These are phyloP conservation scores for Dolichopus griseipennis DNA, from an alignment of 2,888 invertebrate species.

Conservation along the genomic window DNA sequence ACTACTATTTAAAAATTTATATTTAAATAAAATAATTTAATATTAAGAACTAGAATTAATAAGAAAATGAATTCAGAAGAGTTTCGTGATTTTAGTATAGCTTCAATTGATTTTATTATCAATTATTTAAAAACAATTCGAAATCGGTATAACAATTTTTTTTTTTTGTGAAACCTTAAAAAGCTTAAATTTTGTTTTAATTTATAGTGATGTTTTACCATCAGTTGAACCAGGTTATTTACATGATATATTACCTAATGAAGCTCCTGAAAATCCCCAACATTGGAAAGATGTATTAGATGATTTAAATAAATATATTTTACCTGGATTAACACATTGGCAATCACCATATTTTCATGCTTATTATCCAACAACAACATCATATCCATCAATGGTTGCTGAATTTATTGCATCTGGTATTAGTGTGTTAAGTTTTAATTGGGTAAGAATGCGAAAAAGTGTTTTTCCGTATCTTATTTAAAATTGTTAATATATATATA, in stretches of 20 bases:
- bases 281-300: conserved; percentile 8
- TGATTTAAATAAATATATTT: conserved; percentile 12
- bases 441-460: conserved; percentile 50
- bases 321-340: conserved; percentile 47
- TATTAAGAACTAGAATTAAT: no score
- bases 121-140: conserved; percentile 80
- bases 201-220: conserved; percentile 11
- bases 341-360: conserved; percentile 52
- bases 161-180: no score
- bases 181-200: no score
- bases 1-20: no score
- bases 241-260: conserved; percentile 9
- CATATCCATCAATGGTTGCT: conserved; percentile 46
- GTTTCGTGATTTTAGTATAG: conserved; percentile 75
- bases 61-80: conserved; percentile 61
- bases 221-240: conserved; percentile 13
- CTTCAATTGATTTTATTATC: conserved; percentile 80
- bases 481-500: background rate
- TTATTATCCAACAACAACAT: conserved; percentile 47
- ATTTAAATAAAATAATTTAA: no score
- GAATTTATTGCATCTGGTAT: conserved; percentile 57
- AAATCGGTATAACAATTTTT: conserved; percentile 50
- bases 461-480: no score
- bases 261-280: conserved; percentile 10
- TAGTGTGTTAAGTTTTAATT: conserved; percentile 70